Base-by-base conservation (phyloP, 2,888 invertebrate genomes). In the Phortica magna region DNA sequence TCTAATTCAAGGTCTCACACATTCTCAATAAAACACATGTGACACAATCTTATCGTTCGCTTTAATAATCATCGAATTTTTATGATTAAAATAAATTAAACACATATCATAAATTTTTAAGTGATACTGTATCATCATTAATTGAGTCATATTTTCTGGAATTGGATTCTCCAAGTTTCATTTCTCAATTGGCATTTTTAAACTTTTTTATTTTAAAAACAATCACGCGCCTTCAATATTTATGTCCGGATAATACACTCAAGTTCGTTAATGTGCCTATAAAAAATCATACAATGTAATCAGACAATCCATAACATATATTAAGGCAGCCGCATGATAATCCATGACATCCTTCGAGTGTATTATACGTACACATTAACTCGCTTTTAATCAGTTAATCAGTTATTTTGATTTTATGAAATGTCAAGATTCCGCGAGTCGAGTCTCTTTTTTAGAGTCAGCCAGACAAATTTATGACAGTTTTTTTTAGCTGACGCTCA, bases 301-400 rank as follows among this genome's bases (percentile, higher is more conserved):
- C 31, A 31, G 31, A 31, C 31, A 31, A 31, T 31, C 31, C 31
- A 31, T 31, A 31, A 31, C 31, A 31, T 31, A 31, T 31, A 31
- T 31, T 31, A 31, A 31, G 31, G 2, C 77, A 75, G 72, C 61
- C 76, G 59, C 48, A 64, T 41, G n/a, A 41, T 22, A 61, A 22
- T 22, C 71, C 75, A 71, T 55, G 57, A 68, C 79, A 78, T 81
- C 76, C 73, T 76, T 57, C 43, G 57, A 42, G 78, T 19, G 77
- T 80, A 79, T 75, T 88, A 87, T 87, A 85, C 85, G 81, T 73
- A 68, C 77, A 72, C 31, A 79, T 81, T 74, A 80, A 84, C 82
- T 86, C 83, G 83, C 76, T 78, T 78, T 75, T 83, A 88, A 83
- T 88, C 88, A 83, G 78, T 75, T 83, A 88, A 83, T 88, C 88